Conservation (phyloP, 2,113 vertebrate genomes). For the Gymnarchus niloticus region DNA sequence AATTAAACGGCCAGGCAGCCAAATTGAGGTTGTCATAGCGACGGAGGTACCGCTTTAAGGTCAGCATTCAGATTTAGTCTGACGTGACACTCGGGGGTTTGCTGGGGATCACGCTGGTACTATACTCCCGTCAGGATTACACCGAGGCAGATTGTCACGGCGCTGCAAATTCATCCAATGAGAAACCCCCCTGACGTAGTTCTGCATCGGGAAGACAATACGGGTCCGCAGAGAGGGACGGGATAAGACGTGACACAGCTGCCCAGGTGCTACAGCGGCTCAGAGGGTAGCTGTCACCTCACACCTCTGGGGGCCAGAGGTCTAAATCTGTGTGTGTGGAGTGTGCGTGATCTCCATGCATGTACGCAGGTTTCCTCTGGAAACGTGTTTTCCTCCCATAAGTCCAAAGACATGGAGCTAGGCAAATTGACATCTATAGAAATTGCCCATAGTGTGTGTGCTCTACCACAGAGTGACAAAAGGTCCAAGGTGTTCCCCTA, state of each 20-base stretch:
- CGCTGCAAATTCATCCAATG: background rate
- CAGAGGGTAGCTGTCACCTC: background rate
- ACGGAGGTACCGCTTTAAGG: background rate
- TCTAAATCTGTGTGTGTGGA: background rate
- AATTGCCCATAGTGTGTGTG: background rate
- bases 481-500: too few relatives aligned
- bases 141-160: background rate
- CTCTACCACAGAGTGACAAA: background rate
- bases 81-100: background rate
- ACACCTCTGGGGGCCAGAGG: background rate
- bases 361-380: background rate
- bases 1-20: background rate
- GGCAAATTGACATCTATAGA: background rate
- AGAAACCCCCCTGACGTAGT: background rate
- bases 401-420: background rate
- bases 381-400: background rate
- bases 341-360: background rate
- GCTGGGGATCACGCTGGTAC: background rate
- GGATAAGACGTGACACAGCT: background rate
- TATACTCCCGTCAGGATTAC: background rate
- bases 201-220: background rate
- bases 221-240: background rate
- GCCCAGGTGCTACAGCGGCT: too few relatives aligned
- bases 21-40: constrained; percentile 9
- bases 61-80: background rate